These are phyloP conservation scores for Girardia tigrina DNA, from an alignment of 2,888 invertebrate species.

Conservation along the genomic window DNA sequence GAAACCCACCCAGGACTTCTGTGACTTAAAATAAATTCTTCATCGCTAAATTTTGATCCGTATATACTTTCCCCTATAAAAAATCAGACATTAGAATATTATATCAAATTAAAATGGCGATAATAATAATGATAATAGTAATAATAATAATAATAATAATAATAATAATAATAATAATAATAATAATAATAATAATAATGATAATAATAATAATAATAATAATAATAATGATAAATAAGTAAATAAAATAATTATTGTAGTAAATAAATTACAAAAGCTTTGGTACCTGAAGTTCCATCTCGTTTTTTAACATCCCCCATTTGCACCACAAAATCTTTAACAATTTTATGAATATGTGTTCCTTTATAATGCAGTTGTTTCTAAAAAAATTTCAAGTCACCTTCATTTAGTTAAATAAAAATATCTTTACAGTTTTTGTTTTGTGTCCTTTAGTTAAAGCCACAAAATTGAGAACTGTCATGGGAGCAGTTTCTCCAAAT, in stretches of 20 bases:
- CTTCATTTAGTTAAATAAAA: not conserved
- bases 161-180: too few species aligned
- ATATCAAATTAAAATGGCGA: too few species aligned
- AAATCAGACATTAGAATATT: too few species aligned
- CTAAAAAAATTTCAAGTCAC: conserved; percentile 37
- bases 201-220: too few species aligned
- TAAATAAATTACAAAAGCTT: too few species aligned
- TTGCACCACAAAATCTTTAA: conserved; percentile 49
- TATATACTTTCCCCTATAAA: conserved; percentile 45
- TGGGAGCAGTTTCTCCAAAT: conserved; percentile 48
- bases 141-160: too few species aligned
- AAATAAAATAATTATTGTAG: too few species aligned
- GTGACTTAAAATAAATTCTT: conserved; percentile 47
- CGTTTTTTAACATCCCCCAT: conserved; percentile 48
- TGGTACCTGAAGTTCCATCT: conserved; percentile 49
- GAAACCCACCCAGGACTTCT: conserved; percentile 46
- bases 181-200: too few species aligned
- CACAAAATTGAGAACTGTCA: conserved; percentile 48
- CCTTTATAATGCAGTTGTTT: conserved; percentile 44
- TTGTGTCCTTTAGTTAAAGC: conserved; percentile 44
- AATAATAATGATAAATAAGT: too few species aligned
- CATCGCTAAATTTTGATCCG: conserved; percentile 47
- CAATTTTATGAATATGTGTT: conserved; percentile 46
- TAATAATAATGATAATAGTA: too few species aligned
- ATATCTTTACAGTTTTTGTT: not conserved